Evolutionary conservation across 2,113 vertebrate genomes (phyloP), one percentile per base, ranked within the genome.

Genomic region (Ascaphus truei): DNA sequence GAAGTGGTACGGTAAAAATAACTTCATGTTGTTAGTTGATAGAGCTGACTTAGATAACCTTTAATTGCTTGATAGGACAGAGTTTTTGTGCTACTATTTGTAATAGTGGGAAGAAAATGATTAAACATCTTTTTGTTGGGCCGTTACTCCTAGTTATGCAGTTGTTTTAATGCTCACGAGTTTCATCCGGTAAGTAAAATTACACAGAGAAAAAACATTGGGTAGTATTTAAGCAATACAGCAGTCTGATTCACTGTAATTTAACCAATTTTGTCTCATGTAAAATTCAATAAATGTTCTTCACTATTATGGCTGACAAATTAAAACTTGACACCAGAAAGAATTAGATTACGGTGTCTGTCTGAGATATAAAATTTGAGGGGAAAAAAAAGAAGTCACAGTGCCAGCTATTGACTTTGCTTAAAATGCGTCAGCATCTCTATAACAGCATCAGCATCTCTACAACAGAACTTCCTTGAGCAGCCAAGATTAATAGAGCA

Each of bases 21-120:
- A 22, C 43, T 57, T 7, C 43, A 52, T 45, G 36, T 72, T 78
- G 47, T 68, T 75, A 73, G 67, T 27, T 74, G 73, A 76, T 63
- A 43, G 48, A 53, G 45, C 75, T 68, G 75, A 18, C 29, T 43
- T 33, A 76, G 75, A 84, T 80, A 79, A 80, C 53, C 47, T 57
- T 37, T 65, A 47, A 62, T 37, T 78, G 37, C 59, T 78, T 71
- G 56, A 64, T 47, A 26, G 22, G 31, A 69, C 4, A 58, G 27
- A 16, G 3, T 4, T 75, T 75, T 72, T 68, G 41, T 68, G 22
- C 26, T 7, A 34, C 43, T 12, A 50, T 29, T 30, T 68, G 25
- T 50, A 48, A 68, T 43, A 27, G 41, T 15, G 37, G 64, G 43
- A 50, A 45, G 27, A 34, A 45, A 47, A 50, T 59, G 23, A 68